Evolutionary conservation across 2,888 invertebrate genomes (phyloP).

Genomic region (Agrilus mali): DNA sequence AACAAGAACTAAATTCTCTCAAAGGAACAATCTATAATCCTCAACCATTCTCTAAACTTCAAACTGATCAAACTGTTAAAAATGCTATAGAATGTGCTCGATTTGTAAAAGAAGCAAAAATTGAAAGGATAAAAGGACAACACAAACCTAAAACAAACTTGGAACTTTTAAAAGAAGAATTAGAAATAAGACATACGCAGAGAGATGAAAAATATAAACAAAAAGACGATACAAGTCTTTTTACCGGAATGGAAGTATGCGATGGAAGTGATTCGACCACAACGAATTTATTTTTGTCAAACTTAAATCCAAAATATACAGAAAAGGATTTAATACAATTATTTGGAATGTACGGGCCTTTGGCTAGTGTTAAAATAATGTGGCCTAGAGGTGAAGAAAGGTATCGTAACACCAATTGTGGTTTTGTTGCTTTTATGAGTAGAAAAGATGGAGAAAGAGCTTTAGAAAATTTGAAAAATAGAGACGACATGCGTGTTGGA

Average conservation of each 20-base stretch:
- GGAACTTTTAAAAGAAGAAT: conserved; percentile 93
- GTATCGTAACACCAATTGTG: conserved; percentile 84
- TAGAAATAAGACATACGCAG: conserved; percentile 88
- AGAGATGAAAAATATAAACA: conserved; percentile 80
- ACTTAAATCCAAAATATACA: conserved; percentile 87
- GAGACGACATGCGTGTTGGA: conserved; percentile 86
- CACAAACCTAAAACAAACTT: conserved; percentile 92
- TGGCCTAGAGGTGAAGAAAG: conserved; percentile 97
- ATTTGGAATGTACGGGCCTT: conserved; percentile 92
- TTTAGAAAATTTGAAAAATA: conserved; percentile 68
- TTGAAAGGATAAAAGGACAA: conserved; percentile 46
- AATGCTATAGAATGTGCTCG: conserved; percentile 55
- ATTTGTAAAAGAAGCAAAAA: conserved; percentile 46
- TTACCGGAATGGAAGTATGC: conserved; percentile 23
- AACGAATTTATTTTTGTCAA: conserved; percentile 94
- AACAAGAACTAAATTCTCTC: conserved; percentile 69
- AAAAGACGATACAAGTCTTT: conserved; percentile 46
- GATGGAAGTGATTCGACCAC: conserved; percentile 89
- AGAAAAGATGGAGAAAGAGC: conserved; percentile 93
- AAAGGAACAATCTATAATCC: conserved; percentile 85
- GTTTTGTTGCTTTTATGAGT: conserved; percentile 98
- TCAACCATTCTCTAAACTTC: conserved; percentile 51
- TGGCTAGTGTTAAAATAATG: conserved; percentile 99
- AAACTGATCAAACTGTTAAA: conserved; percentile 42
- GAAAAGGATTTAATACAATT: conserved; percentile 92